phyloP scores from a whole-genome alignment of 2,113 vertebrate species.

The Bambusicola thoracicus region DNA sequence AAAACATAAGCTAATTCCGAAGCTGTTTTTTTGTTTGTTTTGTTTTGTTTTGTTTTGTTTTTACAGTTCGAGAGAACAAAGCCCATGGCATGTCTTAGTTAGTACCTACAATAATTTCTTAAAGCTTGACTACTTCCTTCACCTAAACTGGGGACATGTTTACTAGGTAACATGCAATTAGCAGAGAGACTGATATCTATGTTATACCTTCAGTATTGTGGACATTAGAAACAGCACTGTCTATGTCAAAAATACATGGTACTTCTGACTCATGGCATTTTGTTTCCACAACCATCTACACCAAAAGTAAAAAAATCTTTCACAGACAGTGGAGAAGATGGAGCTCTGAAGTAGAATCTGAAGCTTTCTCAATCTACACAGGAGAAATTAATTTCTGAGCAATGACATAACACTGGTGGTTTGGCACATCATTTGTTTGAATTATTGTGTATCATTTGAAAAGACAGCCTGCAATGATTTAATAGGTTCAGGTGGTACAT shows the following conservation, averaged over 20 bases:
- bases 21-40: too few relatives aligned
- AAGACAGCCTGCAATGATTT: neutral
- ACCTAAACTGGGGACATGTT: neutral
- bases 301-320: neutral
- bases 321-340: neutral
- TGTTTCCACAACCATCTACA: neutral
- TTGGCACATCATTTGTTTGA: neutral
- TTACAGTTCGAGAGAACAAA: neutral
- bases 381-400: neutral
- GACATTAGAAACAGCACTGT: neutral
- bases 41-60: neutral
- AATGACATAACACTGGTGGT: neutral
- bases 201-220: neutral
- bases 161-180: neutral
- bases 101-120: neutral
- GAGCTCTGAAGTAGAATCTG: neutral
- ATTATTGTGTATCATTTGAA: neutral
- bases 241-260: neutral
- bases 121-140: neutral
- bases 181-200: rapidly evolving
- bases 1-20: neutral
- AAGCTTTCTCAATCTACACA: neutral
- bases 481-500: neutral
- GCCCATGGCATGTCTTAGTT: neutral
- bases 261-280: neutral